Base-by-base conservation (phyloP, 2,888 invertebrate genomes). In the Branchipolynoe longqiensis region DNA sequence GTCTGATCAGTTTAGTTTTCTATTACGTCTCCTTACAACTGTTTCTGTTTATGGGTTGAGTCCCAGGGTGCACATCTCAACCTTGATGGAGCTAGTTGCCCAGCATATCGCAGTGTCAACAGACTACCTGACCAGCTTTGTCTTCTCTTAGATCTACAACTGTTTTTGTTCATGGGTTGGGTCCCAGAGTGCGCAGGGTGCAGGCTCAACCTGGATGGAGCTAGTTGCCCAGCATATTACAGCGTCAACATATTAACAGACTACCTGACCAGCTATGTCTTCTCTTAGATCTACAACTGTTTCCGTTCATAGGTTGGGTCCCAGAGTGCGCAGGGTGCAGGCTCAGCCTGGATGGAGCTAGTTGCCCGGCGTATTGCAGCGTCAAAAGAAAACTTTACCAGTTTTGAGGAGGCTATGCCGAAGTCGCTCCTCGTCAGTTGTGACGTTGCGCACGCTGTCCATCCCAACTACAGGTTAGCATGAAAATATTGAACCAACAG, bases 391-490 rank as follows among this genome's bases (percentile, higher is more conserved):
- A 90, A 88, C 25, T 89, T 88, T 38, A 90, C 90, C 4, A 91
- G 92, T 8, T 93, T 93, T 89, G 94, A 94, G 88, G 93, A 93
- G 82, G 91, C 94, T 81, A 93, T 95, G 31, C 93, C 93, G 25
- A 93, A 93, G 87, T 94, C 94, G 8, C 92, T 93, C 87, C 91
- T 95, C 91, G 91, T 93, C 87, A 93, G 93, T 88, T 93, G 93
- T 41, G 94, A 94, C 87, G 94, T 94, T 90, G 94, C 94, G 22
- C 94, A 94, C 89, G 94, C 92, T 0, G 85, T 94, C 14, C 95
- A 95, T 90, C 95, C 95, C 0, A 95, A 95, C 89, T 95, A 94
- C 88, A 86, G 91, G 91, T 93, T n/a, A n/a, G n/a, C n/a, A n/a
- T n/a, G n/a, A n/a, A n/a, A n/a, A n/a, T n/a, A n/a, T n/a, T n/a